phyloP scores from a whole-genome alignment of 2,888 invertebrate genomes.

The Anagyrus pseudococci region DNA sequence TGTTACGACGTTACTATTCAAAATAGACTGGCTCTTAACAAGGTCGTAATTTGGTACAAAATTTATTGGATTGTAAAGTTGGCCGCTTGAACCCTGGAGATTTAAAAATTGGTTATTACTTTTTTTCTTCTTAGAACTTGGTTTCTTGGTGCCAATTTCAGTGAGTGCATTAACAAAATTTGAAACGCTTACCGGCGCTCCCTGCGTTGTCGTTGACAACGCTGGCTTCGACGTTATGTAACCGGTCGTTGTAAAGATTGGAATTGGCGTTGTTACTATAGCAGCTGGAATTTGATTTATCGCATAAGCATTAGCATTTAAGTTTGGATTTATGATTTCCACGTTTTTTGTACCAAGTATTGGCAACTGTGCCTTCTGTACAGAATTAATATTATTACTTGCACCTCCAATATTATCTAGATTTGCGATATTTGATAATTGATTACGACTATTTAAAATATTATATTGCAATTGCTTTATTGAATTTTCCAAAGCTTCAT shows the following conservation, averaged over 20 bases:
- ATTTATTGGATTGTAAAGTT: slow-evolving; percentile 56
- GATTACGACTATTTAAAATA: slow-evolving; percentile 47
- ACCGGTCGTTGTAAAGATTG: slow-evolving; percentile 52
- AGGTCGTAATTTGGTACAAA: slow-evolving; percentile 56
- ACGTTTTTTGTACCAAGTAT: slow-evolving; percentile 54
- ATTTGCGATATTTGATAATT: slow-evolving; percentile 28
- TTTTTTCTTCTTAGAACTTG: slow-evolving; percentile 29
- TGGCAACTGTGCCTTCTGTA: slow-evolving; percentile 52
- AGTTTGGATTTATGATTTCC: slow-evolving; percentile 56
- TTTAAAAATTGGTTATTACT: slow-evolving; percentile 37
- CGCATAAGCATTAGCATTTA: slow-evolving; percentile 49
- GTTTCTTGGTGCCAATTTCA: slow-evolving; percentile 47
- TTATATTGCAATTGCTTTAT: slow-evolving; percentile 50
- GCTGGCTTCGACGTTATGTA: slow-evolving; percentile 49
- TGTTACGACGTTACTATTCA: slow-evolving; percentile 49
- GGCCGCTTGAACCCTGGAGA: slow-evolving; percentile 43
- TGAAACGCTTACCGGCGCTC: slow-evolving; percentile 45
- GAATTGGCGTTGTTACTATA: slow-evolving; percentile 56
- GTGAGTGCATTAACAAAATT: slow-evolving; percentile 50
- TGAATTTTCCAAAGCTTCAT: slow-evolving; percentile 48
- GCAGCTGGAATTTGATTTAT: slow-evolving; percentile 50
- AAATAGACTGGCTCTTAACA: slow-evolving; percentile 51
- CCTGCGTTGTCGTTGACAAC: slow-evolving; percentile 40
- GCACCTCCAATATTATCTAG: slow-evolving; percentile 50
- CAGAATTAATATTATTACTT: slow-evolving; percentile 42